These are phyloP conservation scores for Pteropus alecto DNA, from an alignment of 2,113 vertebrate species.

Conservation along the genomic window DNA sequence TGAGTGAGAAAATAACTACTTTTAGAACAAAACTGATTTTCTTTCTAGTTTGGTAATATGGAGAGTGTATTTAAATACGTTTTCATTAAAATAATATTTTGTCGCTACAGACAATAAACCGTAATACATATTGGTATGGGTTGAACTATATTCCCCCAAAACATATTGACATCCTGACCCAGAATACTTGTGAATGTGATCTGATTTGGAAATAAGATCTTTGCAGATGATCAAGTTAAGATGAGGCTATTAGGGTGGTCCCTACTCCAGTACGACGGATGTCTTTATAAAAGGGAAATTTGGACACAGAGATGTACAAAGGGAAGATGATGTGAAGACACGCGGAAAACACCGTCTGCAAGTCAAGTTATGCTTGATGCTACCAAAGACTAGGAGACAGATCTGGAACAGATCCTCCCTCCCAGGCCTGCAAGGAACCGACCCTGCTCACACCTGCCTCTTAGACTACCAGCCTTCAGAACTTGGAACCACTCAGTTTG, in stretches of 20 bases:
- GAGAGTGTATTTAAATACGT: neutral
- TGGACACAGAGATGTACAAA: neutral
- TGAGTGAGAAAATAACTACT: neutral
- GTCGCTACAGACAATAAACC: neutral
- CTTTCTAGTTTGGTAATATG: neutral
- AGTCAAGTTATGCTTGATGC: neutral
- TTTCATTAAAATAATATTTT: neutral
- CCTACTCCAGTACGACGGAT: neutral
- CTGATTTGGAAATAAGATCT: neutral
- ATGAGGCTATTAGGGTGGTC: neutral
- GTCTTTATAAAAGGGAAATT: neutral
- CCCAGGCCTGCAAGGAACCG: neutral
- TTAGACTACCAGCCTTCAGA: neutral
- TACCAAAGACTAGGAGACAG: neutral
- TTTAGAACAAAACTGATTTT: neutral
- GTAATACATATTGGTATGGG: neutral
- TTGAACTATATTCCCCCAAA: neutral
- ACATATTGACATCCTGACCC: neutral
- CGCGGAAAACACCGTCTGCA: neutral
- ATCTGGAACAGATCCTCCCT: neutral
- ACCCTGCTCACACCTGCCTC: neutral
- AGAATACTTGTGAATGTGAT: neutral
- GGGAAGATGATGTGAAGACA: neutral
- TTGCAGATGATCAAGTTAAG: neutral
- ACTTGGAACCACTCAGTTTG: fast-evolving